These are phyloP conservation scores for Rhingia rostrata DNA, from an alignment of 2,888 invertebrate species.

Conservation along the genomic window DNA sequence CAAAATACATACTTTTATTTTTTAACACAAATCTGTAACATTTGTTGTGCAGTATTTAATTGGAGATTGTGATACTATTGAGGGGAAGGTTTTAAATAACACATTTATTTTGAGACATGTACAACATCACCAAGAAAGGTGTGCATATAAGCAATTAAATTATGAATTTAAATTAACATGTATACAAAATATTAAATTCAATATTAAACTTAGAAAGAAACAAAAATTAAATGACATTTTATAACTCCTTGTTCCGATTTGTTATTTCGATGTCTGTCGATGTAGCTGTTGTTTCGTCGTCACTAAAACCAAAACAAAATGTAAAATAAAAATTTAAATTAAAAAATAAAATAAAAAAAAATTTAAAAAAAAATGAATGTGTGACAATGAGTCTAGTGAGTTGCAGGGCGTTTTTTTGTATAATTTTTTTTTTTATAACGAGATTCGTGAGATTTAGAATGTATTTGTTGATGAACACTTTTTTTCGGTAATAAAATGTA, in stretches of 20 bases:
- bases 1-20: constrained; percentile 20
- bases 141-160: constrained; percentile 56
- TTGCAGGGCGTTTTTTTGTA: constrained; percentile 12
- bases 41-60: constrained; percentile 48
- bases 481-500: constrained; percentile 40
- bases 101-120: constrained; percentile 56
- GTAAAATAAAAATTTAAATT: constrained; percentile 24
- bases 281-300: constrained; percentile 75
- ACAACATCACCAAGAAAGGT: constrained; percentile 43
- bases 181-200: constrained; percentile 37
- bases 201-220: constrained; percentile 53
- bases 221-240: constrained; percentile 30
- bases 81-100: constrained; percentile 34
- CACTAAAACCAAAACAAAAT: constrained; percentile 76
- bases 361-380: constrained; percentile 57
- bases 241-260: constrained; percentile 74
- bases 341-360: constrained; percentile 34
- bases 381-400: constrained; percentile 68
- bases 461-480: constrained; percentile 53
- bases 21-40: constrained; percentile 29
- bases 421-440: constrained; percentile 16
- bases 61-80: constrained; percentile 46
- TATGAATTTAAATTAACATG: constrained; percentile 16
- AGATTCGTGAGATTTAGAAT: constrained; percentile 45
- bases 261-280: constrained; percentile 80